Percentiles rank a stretch among this genome's conserved stretches.
Conservation (phyloP, 2,113 vertebrate genomes). For the Eudorcas thomsonii region DNA sequence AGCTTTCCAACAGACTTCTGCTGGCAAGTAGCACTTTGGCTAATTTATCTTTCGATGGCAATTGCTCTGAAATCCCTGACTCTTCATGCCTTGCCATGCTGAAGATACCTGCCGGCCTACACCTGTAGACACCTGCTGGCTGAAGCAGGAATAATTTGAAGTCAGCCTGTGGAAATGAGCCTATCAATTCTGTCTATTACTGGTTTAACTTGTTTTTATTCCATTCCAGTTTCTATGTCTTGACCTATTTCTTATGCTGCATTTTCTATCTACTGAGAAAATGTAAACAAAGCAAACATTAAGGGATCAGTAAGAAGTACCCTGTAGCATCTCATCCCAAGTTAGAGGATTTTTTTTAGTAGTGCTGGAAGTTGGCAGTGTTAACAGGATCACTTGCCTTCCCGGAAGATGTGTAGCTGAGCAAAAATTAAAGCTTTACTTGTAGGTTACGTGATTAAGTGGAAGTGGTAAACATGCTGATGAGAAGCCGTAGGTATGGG, state of each 20-base stretch:
- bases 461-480: background rate
- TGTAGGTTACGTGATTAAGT: background rate
- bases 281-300: background rate
- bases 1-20: conserved; percentile 13
- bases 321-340: background rate
- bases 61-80: background rate
- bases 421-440: background rate
- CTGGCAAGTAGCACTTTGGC: background rate
- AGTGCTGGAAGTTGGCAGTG: background rate
- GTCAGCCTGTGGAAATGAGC: background rate
- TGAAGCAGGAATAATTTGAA: background rate
- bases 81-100: background rate
- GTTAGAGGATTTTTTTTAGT: background rate
- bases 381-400: background rate
- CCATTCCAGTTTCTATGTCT: background rate
- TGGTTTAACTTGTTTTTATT: background rate
- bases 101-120: background rate
- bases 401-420: background rate
- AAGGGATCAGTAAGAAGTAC: background rate
- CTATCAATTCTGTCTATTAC: background rate
- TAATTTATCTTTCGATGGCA: conserved; percentile 49
- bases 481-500: background rate
- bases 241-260: background rate
- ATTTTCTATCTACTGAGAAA: background rate
- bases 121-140: conserved; percentile 52